Evolutionary conservation across 1,140 invertebrate genomes (phyloP).

Genomic region (Sarcophaga peregrina): DNA sequence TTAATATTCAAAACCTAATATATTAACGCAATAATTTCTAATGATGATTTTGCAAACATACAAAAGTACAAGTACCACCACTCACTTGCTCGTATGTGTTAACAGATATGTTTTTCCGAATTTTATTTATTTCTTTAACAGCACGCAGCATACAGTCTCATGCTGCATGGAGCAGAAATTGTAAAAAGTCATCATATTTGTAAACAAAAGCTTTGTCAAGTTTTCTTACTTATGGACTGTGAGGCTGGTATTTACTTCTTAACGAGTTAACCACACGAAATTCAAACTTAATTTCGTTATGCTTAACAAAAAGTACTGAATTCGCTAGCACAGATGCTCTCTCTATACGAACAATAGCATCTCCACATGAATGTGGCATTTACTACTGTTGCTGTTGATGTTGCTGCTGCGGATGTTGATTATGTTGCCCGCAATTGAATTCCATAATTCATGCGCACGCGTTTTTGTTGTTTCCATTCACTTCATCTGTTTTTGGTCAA

Average conservation of each 20-base stretch:
- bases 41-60: neutral
- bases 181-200: neutral
- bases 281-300: neutral
- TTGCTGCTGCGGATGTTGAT: neutral
- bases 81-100: neutral
- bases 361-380: neutral
- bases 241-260: neutral
- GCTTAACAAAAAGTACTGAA: neutral
- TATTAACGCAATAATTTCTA: neutral
- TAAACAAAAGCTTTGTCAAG: conserved; percentile 26
- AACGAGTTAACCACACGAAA: neutral
- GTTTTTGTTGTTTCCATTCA: neutral
- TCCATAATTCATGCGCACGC: conserved; percentile 26
- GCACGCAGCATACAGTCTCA: neutral
- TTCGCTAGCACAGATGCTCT: neutral
- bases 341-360: neutral
- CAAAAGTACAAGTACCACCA: neutral
- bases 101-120: neutral
- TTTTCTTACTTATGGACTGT: neutral
- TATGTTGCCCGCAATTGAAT: neutral
- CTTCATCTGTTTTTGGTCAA: neutral
- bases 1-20: neutral
- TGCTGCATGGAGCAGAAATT: neutral
- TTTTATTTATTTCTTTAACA: neutral
- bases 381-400: neutral